Base-by-base conservation (phyloP, 2,888 invertebrate species). In the Drosophila dives region DNA sequence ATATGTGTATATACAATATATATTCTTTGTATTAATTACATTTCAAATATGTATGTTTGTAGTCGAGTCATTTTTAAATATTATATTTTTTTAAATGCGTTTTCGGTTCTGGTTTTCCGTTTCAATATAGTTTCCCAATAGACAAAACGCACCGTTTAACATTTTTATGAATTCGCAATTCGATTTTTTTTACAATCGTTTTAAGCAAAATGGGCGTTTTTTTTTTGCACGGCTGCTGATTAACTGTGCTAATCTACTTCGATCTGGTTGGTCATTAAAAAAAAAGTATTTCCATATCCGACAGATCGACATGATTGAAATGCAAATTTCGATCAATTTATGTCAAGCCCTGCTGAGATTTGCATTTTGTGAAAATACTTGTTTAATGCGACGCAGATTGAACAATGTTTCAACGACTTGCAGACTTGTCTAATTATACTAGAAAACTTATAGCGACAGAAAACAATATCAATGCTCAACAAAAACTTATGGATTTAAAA, bases 351-450 rank as follows among this genome's bases (percentile, higher is more conserved):
- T 36, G 36, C 15, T n/a, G 4, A 10, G n/a, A 40, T 20, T n/a
- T 45, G 12, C 20, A 42, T 49, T 49, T 26, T 49, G 10, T 5
- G 20, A 26, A 64, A 33, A 50, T 10, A 33, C 15, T 23, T 48
- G n/a, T 1, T 29, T n/a, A 15, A 15, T 56, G 40, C 42, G 8
- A 17, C 5, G 40, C 64, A 34, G 40, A 34, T 64, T 3, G 12
- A 12, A 23, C 12, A 64, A 42, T 32, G 32, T 33, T 15, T 26
- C 23, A 33, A 34, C 36, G 51, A n/a, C 61, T 33, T 58, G 73
- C 67, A 72, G 72, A 72, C 69, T 51, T 40, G 58, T 32, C 58
- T 64, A 83, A 85, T 83, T 83, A 71, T 71, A 54, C 83, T 86
- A 84, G 62, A 62, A 61, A 81, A 83, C 56, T 36, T 60, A 73